Percentiles rank a stretch among this genome's conserved stretches.
phyloP scores from a whole-genome alignment of 1,140 invertebrate species.

The Drosophila funebris region DNA sequence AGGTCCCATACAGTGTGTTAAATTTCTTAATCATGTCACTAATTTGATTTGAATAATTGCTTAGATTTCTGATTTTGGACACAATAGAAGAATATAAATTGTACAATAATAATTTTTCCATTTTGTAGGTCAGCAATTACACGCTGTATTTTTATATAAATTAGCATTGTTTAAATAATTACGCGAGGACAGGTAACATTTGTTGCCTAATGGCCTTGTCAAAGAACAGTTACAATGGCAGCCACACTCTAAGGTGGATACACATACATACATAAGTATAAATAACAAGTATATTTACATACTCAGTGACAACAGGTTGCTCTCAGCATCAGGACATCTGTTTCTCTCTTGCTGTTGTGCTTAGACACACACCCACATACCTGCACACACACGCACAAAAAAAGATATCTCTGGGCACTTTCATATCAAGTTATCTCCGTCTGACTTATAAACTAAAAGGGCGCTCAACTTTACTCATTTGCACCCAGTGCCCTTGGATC shows the following conservation, averaged over 20 bases:
- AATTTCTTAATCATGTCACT: neutral
- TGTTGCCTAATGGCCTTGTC: slow-evolving; percentile 1
- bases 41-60: slow-evolving; percentile 1
- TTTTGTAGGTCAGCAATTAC: slow-evolving; percentile 15
- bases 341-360: slow-evolving; percentile 23
- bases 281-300: slow-evolving; percentile 2
- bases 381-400: neutral
- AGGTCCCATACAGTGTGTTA: no score
- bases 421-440: slow-evolving; percentile 42
- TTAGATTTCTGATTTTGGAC: neutral
- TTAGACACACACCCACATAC: slow-evolving; percentile 7
- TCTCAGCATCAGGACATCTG: slow-evolving; percentile 46
- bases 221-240: slow-evolving; percentile 1
- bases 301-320: slow-evolving; percentile 65
- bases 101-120: neutral
- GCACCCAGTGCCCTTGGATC: slow-evolving; percentile 59
- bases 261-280: neutral
- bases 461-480: slow-evolving; percentile 66
- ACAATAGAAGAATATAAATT: neutral
- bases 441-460: slow-evolving; percentile 64
- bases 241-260: neutral
- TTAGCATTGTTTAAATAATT: slow-evolving; percentile 19
- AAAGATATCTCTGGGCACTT: slow-evolving; percentile 32
- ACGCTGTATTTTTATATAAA: neutral
- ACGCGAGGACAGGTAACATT: neutral